Conservation (phyloP, 2,797 vertebrate genomes). For the Microctenopoma stevenorrisi region DNA sequence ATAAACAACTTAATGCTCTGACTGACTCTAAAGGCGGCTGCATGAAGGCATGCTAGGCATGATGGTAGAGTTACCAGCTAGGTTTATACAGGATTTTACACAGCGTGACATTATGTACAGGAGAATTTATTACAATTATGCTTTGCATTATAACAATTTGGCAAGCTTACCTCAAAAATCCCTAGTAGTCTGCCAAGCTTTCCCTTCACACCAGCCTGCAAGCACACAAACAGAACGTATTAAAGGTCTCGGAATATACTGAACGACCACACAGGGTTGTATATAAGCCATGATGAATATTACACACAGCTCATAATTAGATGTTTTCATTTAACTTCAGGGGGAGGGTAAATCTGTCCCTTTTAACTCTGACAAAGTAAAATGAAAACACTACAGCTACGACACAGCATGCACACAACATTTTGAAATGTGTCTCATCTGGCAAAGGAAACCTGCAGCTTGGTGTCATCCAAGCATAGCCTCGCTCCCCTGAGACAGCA, state of each 20-base stretch:
- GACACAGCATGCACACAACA: conserved; percentile 18
- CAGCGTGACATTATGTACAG: neutral
- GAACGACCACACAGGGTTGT: neutral
- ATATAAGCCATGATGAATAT: neutral
- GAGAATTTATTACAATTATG: conserved; percentile 19
- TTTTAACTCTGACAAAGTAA: neutral
- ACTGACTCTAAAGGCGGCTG: neutral
- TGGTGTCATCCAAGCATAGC: neutral
- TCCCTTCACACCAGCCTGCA: conserved; percentile 96
- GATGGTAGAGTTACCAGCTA: neutral
- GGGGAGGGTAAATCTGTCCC: neutral
- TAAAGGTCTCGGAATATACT: conserved; percentile 1
- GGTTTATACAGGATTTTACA: conserved; percentile 19
- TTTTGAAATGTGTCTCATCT: conserved; percentile 8
- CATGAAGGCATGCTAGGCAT: neutral
- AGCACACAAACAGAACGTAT: conserved; percentile 32
- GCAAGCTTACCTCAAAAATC: conserved; percentile 95
- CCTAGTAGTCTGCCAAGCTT: conserved; percentile 95
- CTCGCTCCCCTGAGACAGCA: conserved; percentile 14
- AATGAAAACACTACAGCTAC: conserved; percentile 18
- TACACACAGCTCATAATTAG: neutral
- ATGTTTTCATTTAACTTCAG: neutral
- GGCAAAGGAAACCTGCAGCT: neutral
- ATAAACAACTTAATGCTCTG: conserved; percentile 3
- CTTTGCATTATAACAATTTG: conserved; percentile 5